Evolutionary conservation across 2,797 vertebrate species (phyloP), one percentile per base, ranked within the genome.

Genomic region (Notolepis coatsorum): DNA sequence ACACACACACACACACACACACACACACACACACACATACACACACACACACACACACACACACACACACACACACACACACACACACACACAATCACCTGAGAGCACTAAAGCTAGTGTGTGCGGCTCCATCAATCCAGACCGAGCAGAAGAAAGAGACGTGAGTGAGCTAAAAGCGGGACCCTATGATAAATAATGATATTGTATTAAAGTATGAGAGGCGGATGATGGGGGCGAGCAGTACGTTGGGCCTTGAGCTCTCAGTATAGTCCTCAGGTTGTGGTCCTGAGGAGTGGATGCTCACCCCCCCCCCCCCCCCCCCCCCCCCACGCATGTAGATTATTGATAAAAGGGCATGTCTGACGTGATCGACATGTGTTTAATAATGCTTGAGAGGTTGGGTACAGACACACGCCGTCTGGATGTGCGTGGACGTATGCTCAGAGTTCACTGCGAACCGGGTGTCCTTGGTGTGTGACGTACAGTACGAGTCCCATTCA

Each of bases 31-130:
- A 13, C 33, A 35, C 33, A 35, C 7, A 46, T 9, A 24, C 18
- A 21, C 20, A 50, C 27, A 51, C 48, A 51, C 47, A 49, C 10
- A 21, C 23, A 46, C 18, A 46, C 17, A 10, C 23, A 23, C 37
- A 37, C 24, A 24, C 23, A 8, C 39, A 13, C 18, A 18, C 46
- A 30, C 56, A 4, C 38, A 46, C 12, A 20, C 25, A 31, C 42
- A 31, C 15, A 31, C 30, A 31, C 30, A 31, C 30, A 31, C 30
- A 31, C 30, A 33, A 27, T 75, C 73, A 70, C 69, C 72, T 48
- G 69, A 79, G 75, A 77, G 71, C 74, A 80, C 77, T 80, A 62
- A 51, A 65, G 66, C 71, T 79, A 80, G 80, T 77, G 65, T 66
- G 66, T 59, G 13, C 9, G 46, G 48, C 49, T 72, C 56, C 59